Base-by-base conservation (phyloP, 2,888 invertebrate genomes). In the Agonopterix alstromeriana region DNA sequence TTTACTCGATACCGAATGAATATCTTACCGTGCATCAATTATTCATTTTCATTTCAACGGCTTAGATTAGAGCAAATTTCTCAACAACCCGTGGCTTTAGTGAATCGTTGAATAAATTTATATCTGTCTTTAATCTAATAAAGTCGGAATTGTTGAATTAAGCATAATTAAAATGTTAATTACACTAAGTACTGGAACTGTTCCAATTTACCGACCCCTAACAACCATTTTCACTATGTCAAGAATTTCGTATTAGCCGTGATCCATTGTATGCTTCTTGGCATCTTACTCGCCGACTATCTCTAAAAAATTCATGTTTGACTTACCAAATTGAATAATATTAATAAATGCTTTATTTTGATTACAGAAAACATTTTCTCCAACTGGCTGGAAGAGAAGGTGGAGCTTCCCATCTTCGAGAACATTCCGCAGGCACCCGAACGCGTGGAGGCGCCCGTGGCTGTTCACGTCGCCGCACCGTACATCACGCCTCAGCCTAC, bases 331-430 rank as follows among this genome's bases (percentile, higher is more conserved):
- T 38, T 38, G 9, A 38, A 38, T 38, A 38, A n/a, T 38, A 10
- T 38, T n/a, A 38, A n/a, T 38, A 8, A 9, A 38, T 38, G 3
- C n/a, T 8, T 38, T 38, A 38, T 38, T 55, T 67, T 70, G 36
- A 65, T 79, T 72, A 48, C 81, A 87, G 87, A 87, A 72, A 86
- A 82, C 62, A 81, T 85, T 63, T 91, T 92, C 80, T 90, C 93
- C 63, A 91, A 92, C 77, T 94, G 94, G 93, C 77, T 93, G 72
- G 94, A 94, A 70, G 92, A 92, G 74, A 92, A 92, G 73, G 90
- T 90, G 63, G 93, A 93, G 61, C 77, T 93, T 53, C 91, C 93
- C n/a, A 90, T 93, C 61, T 91, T 92, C 74, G 93, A 93, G 48
- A 92, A 91, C 64, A 86, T 93, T 59, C 74, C 87, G 44, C 73